Percentiles rank a stretch among this genome's conserved stretches.
These are phyloP conservation scores for Arion vulgaris DNA, from an alignment of 1,140 invertebrate genomes.

Conservation along the genomic window DNA sequence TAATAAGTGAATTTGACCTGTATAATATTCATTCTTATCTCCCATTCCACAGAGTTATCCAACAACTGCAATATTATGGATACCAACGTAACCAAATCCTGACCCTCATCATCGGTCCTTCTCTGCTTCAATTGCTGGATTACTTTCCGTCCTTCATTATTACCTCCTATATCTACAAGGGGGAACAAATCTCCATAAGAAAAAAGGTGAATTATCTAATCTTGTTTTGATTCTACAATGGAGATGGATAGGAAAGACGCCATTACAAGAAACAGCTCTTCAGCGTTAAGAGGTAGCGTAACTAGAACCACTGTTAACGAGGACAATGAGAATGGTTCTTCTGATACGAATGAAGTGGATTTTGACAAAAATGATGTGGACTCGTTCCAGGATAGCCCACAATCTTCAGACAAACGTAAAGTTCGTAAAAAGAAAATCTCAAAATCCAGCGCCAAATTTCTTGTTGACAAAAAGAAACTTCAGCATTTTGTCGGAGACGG, in stretches of 20 bases:
- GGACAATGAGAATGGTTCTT: constrained; percentile 25
- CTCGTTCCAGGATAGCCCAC: background rate
- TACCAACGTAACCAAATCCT: too few relatives aligned
- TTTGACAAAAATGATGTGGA: constrained; percentile 15
- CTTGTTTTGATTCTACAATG: too few relatives aligned
- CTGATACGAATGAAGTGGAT: constrained; percentile 34
- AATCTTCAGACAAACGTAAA: background rate
- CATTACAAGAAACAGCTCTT: background rate
- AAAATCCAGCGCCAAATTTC: constrained; percentile 2
- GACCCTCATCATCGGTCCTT: too few relatives aligned
- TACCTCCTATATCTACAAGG: too few relatives aligned
- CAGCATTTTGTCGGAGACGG: constrained; percentile 32
- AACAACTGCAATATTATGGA: too few relatives aligned
- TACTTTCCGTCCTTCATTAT: too few relatives aligned
- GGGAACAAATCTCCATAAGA: too few relatives aligned
- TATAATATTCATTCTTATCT: too few relatives aligned
- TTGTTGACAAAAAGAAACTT: constrained; percentile 25
- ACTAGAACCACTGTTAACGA: background rate
- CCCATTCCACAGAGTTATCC: too few relatives aligned
- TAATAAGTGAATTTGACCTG: too few relatives aligned
- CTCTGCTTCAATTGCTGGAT: too few relatives aligned
- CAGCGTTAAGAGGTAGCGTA: background rate
- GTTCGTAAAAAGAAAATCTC: background rate
- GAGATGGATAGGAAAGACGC: background rate
- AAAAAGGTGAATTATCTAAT: too few relatives aligned